phyloP scores from a whole-genome alignment of 2,797 vertebrate species.

The Anabas testudineus region DNA sequence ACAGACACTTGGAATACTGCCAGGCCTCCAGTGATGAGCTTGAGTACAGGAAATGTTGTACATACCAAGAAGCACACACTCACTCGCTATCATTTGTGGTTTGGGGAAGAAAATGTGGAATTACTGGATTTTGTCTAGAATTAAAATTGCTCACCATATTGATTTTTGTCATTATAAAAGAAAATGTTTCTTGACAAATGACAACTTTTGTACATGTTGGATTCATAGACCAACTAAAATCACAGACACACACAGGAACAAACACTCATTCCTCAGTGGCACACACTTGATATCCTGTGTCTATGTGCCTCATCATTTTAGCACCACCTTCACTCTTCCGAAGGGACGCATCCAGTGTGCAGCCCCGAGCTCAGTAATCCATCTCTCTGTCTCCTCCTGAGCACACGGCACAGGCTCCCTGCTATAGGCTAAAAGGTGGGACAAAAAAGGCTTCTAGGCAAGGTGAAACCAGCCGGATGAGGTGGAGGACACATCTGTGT shows the following conservation, averaged over 20 bases:
- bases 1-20: neutral
- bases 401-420: conserved; percentile 30
- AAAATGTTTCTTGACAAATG: too few species aligned
- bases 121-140: too few species aligned
- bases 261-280: neutral
- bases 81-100: too few species aligned
- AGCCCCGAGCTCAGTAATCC: conserved; percentile 62
- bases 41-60: neutral
- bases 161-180: too few species aligned
- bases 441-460: conserved; percentile 42
- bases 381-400: conserved; percentile 63
- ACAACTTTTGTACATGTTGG: too few species aligned
- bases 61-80: neutral
- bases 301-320: conserved; percentile 46
- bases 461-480: conserved; percentile 53
- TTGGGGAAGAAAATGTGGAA: too few species aligned
- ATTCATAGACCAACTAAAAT: too few species aligned
- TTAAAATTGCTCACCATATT: too few species aligned
- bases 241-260: too few species aligned
- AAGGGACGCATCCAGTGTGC: conserved; percentile 67
- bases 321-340: conserved; percentile 71
- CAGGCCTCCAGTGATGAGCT: neutral
- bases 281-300: conserved; percentile 8
- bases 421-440: conserved; percentile 41
- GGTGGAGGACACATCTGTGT: conserved; percentile 56